Evolutionary conservation across 2,888 invertebrate genomes (phyloP).

Genomic region (Gymnosoma rotundatum): DNA sequence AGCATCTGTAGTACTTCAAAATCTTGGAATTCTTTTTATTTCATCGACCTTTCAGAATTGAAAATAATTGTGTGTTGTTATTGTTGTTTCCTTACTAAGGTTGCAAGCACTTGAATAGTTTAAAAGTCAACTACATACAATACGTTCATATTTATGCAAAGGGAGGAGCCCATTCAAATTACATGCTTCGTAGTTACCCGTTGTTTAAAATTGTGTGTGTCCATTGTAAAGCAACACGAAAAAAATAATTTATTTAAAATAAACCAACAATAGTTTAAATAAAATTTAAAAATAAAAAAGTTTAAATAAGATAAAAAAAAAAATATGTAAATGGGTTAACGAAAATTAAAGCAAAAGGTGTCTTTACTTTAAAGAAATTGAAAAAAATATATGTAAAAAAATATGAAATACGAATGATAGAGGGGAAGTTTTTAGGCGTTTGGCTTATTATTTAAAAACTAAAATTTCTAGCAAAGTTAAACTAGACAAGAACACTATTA

Average conservation of each 20-base stretch:
- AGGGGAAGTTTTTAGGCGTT: too few relatives aligned
- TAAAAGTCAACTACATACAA: constrained; percentile 7
- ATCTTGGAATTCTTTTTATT: constrained; percentile 37
- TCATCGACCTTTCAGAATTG: constrained; percentile 40
- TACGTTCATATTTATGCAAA: background rate
- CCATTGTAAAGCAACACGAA: background rate
- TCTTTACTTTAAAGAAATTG: too few relatives aligned
- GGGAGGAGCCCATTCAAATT: constrained; percentile 29
- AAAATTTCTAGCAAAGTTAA: too few relatives aligned
- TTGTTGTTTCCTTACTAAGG: constrained; percentile 7
- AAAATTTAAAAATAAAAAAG: too few relatives aligned
- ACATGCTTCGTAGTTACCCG: constrained; percentile 9
- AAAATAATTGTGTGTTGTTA: constrained; percentile 41
- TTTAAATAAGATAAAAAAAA: too few relatives aligned
- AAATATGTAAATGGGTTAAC: too few relatives aligned
- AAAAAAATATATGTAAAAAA: too few relatives aligned
- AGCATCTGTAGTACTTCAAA: constrained; percentile 34
- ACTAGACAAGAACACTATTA: too few relatives aligned
- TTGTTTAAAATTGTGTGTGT: background rate
- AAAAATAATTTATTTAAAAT: background rate
- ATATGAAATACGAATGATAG: too few relatives aligned
- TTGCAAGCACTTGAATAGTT: constrained; percentile 17
- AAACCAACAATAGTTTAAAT: background rate
- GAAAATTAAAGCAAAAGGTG: too few relatives aligned
- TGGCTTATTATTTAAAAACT: too few relatives aligned